These are phyloP conservation scores for Drosophila basisetae DNA, from an alignment of 2,888 invertebrate genomes.

Conservation along the genomic window DNA sequence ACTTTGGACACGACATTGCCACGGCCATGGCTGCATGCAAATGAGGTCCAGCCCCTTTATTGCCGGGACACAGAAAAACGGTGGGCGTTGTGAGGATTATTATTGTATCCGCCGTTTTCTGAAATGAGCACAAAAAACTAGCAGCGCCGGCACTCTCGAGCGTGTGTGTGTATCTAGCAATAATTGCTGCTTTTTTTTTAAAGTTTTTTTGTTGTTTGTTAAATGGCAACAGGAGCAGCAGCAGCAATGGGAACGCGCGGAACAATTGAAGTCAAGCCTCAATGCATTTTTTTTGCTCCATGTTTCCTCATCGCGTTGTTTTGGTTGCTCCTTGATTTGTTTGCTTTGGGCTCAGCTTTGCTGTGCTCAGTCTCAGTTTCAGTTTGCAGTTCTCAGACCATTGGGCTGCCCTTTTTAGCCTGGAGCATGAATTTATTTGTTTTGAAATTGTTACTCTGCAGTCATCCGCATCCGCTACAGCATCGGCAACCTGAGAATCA, in stretches of 20 bases:
- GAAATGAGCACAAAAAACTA: slow-evolving; percentile 60
- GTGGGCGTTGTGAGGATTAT: slow-evolving; percentile 64
- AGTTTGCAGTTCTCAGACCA: slow-evolving; percentile 42
- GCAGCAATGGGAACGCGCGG: slow-evolving; percentile 32
- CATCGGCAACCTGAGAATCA: slow-evolving; percentile 48
- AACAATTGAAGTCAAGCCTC: slow-evolving; percentile 78
- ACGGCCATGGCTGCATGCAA: slow-evolving; percentile 66
- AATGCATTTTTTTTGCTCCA: slow-evolving; percentile 50
- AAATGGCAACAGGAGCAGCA: slow-evolving; percentile 60
- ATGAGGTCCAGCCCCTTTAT: slow-evolving; percentile 55
- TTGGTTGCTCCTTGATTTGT: slow-evolving; percentile 77
- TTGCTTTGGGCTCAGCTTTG: slow-evolving; percentile 58
- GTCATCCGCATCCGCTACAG: slow-evolving; percentile 51
- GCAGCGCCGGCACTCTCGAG: slow-evolving; percentile 34
- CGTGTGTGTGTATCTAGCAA: slow-evolving; percentile 50
- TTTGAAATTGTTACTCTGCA: slow-evolving; percentile 79
- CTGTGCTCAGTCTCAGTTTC: slow-evolving; percentile 23
- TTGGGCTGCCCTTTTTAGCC: slow-evolving; percentile 78
- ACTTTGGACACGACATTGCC: slow-evolving; percentile 67
- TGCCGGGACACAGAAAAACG: slow-evolving; percentile 35
- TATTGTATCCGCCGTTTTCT: slow-evolving; percentile 63
- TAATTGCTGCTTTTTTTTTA: slow-evolving; percentile 65
- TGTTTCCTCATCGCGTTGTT: slow-evolving; percentile 41
- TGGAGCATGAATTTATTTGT: slow-evolving; percentile 78
- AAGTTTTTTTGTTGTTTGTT: slow-evolving; percentile 33